Evolutionary conservation across 2,888 invertebrate species (phyloP), one percentile per base, ranked within the genome.

Genomic region (Pristionchus fissidentatus): DNA sequence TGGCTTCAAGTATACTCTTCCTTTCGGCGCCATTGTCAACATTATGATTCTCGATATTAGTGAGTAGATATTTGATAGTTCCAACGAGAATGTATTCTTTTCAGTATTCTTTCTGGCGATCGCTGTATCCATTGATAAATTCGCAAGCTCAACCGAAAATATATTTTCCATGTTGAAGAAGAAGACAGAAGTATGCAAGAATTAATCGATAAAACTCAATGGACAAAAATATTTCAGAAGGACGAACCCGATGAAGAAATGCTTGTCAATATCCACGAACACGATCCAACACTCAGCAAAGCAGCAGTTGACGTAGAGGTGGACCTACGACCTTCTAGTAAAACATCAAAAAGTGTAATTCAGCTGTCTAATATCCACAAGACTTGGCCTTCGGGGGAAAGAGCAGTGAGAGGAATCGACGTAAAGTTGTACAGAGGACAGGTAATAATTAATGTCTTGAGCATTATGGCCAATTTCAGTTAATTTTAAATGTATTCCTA

Each of bases 341-440:
- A 15, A 49, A 49, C 19, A 15, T 10, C 19, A 60, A 60, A 15
- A 26, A n/a, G 8, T n/a, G n/a, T 10, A 2, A 29, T 79, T 0
- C 3, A 80, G 80, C 19, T 80, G n/a, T 29, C 19, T 29, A 29
- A 80, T 22, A 26, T 80, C 10, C 80, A 80, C 43, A 82, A 82
- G 52, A 82, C 55, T 4, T 82, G 46, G 32, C 49, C 70, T 0
- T 52, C 70, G 46, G 90, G 91, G n/a, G 89, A 90, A 84, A 38
- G 86, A 55, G 92, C 92, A 3, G 92, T 92, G 0, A 87, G 90
- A 62, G 88, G 89, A 79, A 84, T 92, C 73, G 84, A 87, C 8
- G 85, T 92, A 62, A 85, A 88, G 62, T 89, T 90, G 19, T 89
- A 88, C 52, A 84, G 89, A 32, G 91, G 91, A 73, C 89, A 90